Evolutionary conservation across 2,888 invertebrate genomes (phyloP).

Genomic region (Caenorhabditis sp.): DNA sequence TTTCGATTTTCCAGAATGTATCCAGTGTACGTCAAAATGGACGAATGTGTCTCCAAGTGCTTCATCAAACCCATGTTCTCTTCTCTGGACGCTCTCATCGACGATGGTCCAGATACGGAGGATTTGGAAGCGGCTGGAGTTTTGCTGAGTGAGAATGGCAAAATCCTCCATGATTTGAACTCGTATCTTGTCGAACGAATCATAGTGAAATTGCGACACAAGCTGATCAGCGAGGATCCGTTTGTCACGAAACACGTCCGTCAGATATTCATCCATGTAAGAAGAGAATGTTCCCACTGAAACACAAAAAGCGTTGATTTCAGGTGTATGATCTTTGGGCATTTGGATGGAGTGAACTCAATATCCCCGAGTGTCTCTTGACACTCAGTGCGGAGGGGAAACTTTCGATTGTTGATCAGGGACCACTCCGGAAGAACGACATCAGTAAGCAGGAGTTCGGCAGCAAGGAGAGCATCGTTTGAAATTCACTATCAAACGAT

Average conservation of each 20-base stretch:
- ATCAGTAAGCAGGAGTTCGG: constrained; percentile 69
- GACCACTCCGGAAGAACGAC: constrained; percentile 65
- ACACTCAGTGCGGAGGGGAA: constrained; percentile 58
- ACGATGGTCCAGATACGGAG: constrained; percentile 71
- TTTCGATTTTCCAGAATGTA: constrained; percentile 67
- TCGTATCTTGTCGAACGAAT: constrained; percentile 68
- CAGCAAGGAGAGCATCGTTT: constrained; percentile 73
- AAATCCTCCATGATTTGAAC: constrained; percentile 65
- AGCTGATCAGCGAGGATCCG: constrained; percentile 66
- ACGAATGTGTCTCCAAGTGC: constrained; percentile 71
- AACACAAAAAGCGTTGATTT: constrained; percentile 1
- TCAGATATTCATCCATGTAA: constrained; percentile 68
- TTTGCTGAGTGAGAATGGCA: constrained; percentile 65
- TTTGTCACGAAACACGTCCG: constrained; percentile 66
- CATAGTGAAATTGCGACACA: constrained; percentile 69
- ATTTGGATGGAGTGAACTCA: constrained; percentile 71
- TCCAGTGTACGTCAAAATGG: constrained; percentile 72
- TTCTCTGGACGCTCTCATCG: constrained; percentile 69
- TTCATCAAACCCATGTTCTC: constrained; percentile 75
- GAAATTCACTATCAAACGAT: constrained; percentile 9
- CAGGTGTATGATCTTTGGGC: constrained; percentile 73
- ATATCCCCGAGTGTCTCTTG: constrained; percentile 69
- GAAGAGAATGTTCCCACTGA: neutral
- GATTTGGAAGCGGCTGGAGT: constrained; percentile 71
- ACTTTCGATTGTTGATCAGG: constrained; percentile 42